Conservation (phyloP, 2,888 invertebrate species). For the Noctua janthina region DNA sequence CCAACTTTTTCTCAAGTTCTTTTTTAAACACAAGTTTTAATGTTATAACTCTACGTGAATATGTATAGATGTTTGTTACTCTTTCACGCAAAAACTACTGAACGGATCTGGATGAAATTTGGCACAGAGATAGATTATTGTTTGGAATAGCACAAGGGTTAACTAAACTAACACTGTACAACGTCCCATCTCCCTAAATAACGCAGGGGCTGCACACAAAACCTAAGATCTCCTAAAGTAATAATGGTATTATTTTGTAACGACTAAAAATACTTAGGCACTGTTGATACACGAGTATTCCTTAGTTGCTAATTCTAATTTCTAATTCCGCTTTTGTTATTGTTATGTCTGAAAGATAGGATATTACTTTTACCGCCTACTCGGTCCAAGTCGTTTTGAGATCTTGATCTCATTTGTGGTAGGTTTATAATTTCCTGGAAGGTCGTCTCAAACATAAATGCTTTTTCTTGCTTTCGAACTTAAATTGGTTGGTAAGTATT, state of each 20-base stretch:
- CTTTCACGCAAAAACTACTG: too few species aligned
- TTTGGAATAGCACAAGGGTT: too few species aligned
- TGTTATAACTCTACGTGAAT: too few species aligned
- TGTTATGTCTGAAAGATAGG: not conserved
- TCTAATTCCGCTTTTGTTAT: not conserved
- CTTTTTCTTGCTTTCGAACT: not conserved
- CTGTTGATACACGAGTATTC: not conserved
- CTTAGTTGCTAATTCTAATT: not conserved
- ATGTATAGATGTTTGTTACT: too few species aligned
- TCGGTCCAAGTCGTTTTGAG: not conserved
- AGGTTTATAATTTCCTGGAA: not conserved
- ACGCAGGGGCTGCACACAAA: not conserved
- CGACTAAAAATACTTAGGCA: not conserved
- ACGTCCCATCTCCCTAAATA: not conserved
- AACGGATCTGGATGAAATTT: too few species aligned
- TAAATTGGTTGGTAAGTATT: not conserved
- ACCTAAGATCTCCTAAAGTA: not conserved
- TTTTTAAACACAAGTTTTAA: too few species aligned
- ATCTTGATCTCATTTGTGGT: not conserved
- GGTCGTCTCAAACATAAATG: not conserved
- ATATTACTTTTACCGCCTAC: not conserved
- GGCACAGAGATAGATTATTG: too few species aligned
- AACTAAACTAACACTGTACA: too few species aligned
- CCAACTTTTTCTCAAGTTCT: too few species aligned
- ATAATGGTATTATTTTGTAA: not conserved